phyloP scores from a whole-genome alignment of 2,888 invertebrate genomes.

The Plagodis pulveraria region DNA sequence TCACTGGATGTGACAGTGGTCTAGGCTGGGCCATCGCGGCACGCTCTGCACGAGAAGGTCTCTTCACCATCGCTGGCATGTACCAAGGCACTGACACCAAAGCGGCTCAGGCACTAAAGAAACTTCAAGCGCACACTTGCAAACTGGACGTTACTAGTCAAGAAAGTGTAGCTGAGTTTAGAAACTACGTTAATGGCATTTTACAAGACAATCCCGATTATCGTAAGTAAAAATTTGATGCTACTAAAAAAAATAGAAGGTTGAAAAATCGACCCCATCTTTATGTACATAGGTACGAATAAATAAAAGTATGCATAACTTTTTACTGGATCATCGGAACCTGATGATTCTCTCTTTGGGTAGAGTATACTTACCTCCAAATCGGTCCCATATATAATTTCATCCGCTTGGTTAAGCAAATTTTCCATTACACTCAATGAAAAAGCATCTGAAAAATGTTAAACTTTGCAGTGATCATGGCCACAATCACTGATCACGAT shows the following conservation, averaged over 20 bases:
- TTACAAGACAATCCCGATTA: slow-evolving; percentile 77
- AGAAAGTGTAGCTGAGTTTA: slow-evolving; percentile 82
- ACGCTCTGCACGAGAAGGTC: slow-evolving; percentile 85
- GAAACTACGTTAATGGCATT: slow-evolving; percentile 70
- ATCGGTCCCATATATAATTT: too few species aligned
- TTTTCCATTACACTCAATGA: too few species aligned
- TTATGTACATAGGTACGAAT: too few species aligned
- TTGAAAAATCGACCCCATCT: neutral
- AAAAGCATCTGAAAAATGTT: too few species aligned
- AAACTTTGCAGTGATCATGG: too few species aligned
- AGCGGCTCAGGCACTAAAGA: slow-evolving; percentile 78
- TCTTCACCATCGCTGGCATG: slow-evolving; percentile 92
- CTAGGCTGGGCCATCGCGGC: slow-evolving; percentile 90
- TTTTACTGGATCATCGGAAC: too few species aligned
- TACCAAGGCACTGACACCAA: slow-evolving; percentile 83
- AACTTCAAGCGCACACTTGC: slow-evolving; percentile 73
- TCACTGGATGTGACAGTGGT: slow-evolving; percentile 95
- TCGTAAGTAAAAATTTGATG: slow-evolving; percentile 64
- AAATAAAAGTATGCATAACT: neutral
- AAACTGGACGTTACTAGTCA: slow-evolving; percentile 88
- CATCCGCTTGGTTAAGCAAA: too few species aligned
- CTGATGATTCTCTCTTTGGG: too few species aligned
- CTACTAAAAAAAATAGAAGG: too few species aligned
- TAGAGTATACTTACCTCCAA: too few species aligned
- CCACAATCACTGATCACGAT: too few species aligned